These are phyloP conservation scores for Diplazon laetatorius DNA, from an alignment of 2,888 invertebrate species.

Conservation along the genomic window DNA sequence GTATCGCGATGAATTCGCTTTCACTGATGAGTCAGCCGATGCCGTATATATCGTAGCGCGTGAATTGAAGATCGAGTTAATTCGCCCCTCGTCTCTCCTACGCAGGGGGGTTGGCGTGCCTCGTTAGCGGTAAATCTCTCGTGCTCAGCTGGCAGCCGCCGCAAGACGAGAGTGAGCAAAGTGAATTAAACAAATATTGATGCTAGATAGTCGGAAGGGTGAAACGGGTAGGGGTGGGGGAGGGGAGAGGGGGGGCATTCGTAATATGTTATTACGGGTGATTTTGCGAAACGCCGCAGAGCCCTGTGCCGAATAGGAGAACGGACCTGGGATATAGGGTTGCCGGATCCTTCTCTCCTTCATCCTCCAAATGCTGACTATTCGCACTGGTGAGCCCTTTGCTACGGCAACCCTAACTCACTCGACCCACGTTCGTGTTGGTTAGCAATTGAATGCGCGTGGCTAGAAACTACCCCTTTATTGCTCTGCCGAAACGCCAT, in stretches of 20 bases:
- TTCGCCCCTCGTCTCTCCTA: constrained; percentile 24
- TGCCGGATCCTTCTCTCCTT: constrained; percentile 16
- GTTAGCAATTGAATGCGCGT: constrained; percentile 71
- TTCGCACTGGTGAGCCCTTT: constrained; percentile 3
- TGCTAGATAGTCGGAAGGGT: constrained; percentile 52
- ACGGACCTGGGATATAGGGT: constrained; percentile 27
- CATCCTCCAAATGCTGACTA: constrained; percentile 12
- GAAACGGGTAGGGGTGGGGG: too few species aligned
- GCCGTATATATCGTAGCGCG: constrained; percentile 31
- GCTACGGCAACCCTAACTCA: constrained; percentile 65
- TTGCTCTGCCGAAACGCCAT: constrained; percentile 8
- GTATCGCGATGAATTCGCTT: constrained; percentile 10
- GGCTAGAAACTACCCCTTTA: constrained; percentile 72
- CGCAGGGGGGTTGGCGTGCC: constrained; percentile 47
- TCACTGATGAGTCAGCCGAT: constrained; percentile 37
- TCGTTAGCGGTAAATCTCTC: constrained; percentile 61
- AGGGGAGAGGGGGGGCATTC: constrained; percentile 26
- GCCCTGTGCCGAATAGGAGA: constrained; percentile 21
- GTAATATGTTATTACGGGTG: constrained; percentile 70
- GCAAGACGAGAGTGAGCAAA: constrained; percentile 61
- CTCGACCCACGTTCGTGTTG: constrained; percentile 66
- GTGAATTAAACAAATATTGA: constrained; percentile 72
- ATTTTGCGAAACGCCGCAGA: constrained; percentile 71
- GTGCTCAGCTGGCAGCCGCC: constrained; percentile 36
- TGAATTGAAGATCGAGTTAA: constrained; percentile 26